Percentiles rank a stretch among this genome's conserved stretches.
phyloP scores from a whole-genome alignment of 2,888 invertebrate species.

The Pammene aurita region DNA sequence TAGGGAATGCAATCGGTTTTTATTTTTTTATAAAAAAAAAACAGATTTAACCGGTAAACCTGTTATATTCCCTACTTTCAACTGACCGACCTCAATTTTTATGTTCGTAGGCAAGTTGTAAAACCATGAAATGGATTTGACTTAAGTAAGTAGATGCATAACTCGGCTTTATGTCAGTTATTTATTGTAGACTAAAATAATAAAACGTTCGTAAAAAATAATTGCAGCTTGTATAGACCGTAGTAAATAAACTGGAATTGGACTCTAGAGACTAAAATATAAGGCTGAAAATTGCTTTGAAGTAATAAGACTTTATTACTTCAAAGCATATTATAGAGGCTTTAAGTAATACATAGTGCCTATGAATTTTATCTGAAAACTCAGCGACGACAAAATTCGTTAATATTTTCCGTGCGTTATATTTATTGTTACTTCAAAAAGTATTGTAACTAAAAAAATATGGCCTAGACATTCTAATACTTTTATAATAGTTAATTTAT shows the following conservation, averaged over 20 bases:
- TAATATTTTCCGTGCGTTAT: too few relatives aligned
- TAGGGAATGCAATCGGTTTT: too few relatives aligned
- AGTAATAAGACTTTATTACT: conserved; percentile 18
- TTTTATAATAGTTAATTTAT: too few relatives aligned
- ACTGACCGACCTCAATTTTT: not conserved
- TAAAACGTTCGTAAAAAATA: conserved; percentile 26
- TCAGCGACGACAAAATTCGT: not conserved
- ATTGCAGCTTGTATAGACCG: not conserved
- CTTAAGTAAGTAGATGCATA: not conserved
- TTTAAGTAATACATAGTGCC: conserved; percentile 18
- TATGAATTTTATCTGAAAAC: conserved; percentile 16
- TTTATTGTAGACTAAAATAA: conserved; percentile 24
- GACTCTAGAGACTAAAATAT: not conserved
- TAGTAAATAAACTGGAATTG: not conserved
- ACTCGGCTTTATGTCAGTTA: conserved; percentile 17
- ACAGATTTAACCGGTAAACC: too few relatives aligned
- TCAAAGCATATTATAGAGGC: too few relatives aligned
- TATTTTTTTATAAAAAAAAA: too few relatives aligned
- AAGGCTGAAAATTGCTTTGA: conserved; percentile 6
- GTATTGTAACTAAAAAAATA: too few relatives aligned
- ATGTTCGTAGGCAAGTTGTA: not conserved
- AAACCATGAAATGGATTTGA: not conserved
- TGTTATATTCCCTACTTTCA: not conserved
- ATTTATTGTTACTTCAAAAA: too few relatives aligned
- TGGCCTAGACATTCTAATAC: too few relatives aligned